These are phyloP conservation scores for Barypeithes pellucidus DNA, from an alignment of 2,888 invertebrate species.

Conservation along the genomic window DNA sequence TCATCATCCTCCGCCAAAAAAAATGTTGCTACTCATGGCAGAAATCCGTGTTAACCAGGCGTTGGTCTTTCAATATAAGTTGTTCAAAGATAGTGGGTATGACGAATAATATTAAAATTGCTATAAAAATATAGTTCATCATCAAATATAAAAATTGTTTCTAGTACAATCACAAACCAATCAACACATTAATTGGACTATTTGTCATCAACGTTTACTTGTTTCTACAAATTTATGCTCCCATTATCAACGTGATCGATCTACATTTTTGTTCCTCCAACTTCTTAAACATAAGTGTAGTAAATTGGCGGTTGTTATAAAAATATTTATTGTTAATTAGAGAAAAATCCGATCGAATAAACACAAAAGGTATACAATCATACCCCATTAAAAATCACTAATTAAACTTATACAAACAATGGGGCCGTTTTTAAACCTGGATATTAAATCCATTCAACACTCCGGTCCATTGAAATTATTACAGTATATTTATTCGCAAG, in stretches of 20 bases:
- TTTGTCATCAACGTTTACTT: too few species aligned
- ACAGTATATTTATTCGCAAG: slow-evolving; percentile 39
- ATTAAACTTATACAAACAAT: slow-evolving; percentile 51
- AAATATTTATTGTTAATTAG: slow-evolving; percentile 37
- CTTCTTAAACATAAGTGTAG: not conserved
- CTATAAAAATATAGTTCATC: too few species aligned
- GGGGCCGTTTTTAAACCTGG: slow-evolving; percentile 43
- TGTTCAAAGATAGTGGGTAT: too few species aligned
- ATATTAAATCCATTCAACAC: slow-evolving; percentile 48
- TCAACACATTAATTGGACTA: too few species aligned
- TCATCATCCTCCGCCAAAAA: too few species aligned
- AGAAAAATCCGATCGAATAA: slow-evolving; percentile 35
- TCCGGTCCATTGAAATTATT: slow-evolving; percentile 39
- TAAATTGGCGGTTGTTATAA: slow-evolving; percentile 1
- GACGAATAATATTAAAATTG: too few species aligned
- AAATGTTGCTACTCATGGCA: too few species aligned
- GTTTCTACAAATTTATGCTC: too few species aligned
- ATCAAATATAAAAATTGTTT: too few species aligned
- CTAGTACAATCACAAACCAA: too few species aligned
- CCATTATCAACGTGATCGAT: not conserved
- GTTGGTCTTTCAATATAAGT: too few species aligned
- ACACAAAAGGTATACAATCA: slow-evolving; percentile 45
- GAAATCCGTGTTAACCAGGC: too few species aligned
- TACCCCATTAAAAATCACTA: slow-evolving; percentile 49
- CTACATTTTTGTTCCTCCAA: not conserved